Evolutionary conservation across 2,113 vertebrate genomes (phyloP), one percentile per base, ranked within the genome.

Genomic region (Caretta caretta): DNA sequence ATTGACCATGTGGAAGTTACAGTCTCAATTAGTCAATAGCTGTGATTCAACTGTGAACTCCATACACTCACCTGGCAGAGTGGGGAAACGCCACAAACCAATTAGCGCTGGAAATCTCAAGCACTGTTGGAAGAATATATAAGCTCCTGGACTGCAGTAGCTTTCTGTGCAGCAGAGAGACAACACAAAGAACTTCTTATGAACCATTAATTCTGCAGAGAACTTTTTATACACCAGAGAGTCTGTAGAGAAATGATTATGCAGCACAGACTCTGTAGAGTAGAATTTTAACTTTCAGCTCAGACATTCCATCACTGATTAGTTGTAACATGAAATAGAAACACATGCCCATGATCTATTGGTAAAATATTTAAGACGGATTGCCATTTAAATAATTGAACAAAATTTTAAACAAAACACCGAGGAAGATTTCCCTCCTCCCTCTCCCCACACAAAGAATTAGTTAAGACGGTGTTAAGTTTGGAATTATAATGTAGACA

Each of bases 361-460:
- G 85, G 94, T 97, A 92, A 97, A 97, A 95, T 95, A 97, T 96
- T 96, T 96, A 96, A 91, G 94, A 94, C 57, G 90, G 80, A 72
- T 94, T 80, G 81, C 84, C 94, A 89, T 94, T 92, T 96, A 96
- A 94, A 97, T 95, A 51, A 96, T 94, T 87, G 42, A 80, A 69
- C 24, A 89, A 56, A 93, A 53, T 94, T 94, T 92, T 95, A 94
- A 96, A 46, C 16, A 93, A 79, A 25, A 11, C 84, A 89, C 65
- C 11, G 22, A 38, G 65, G n/a, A 72, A 72, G n/a, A 72, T 38
- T 72, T 72, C 65, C n/a, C 65, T 72, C 65, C n/a, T 38, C 65
- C 65, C 5, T 31, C 59, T 12, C 59, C 6, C 25, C 57, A 20
- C 65, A 38, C 65, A 72, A 72, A 72, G n/a, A 72, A 38, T 72